Conservation (phyloP, 2,888 invertebrate species). For the Carterocephalus palaemon region DNA sequence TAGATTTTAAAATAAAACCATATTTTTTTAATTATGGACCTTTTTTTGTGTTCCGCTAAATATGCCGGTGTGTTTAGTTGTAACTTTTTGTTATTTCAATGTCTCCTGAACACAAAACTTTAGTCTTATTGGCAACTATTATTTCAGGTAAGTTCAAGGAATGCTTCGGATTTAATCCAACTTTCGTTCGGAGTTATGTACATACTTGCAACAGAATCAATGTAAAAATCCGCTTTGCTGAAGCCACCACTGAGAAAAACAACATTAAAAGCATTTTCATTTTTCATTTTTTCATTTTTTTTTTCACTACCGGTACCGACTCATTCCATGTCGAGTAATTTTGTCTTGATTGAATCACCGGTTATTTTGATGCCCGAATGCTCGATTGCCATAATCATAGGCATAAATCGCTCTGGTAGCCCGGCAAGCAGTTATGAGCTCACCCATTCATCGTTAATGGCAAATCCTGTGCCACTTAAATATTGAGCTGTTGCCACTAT, state of each 20-base stretch:
- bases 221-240: constrained; percentile 30
- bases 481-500: constrained; percentile 32
- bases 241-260: constrained; percentile 25
- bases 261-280: neutral
- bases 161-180: constrained; percentile 24
- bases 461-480: constrained; percentile 32
- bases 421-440: constrained; percentile 31
- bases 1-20: too few relatives aligned
- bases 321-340: constrained; percentile 20
- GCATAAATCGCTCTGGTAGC: constrained; percentile 25
- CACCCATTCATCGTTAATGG: constrained; percentile 35
- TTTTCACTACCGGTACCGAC: too few relatives aligned
- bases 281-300: neutral
- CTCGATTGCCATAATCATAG: constrained; percentile 16
- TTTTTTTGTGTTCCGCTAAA: too few relatives aligned
- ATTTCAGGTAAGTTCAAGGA: constrained; percentile 26
- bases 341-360: constrained; percentile 11
- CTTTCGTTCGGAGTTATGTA: constrained; percentile 26
- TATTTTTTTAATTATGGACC: too few relatives aligned
- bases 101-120: constrained; percentile 11
- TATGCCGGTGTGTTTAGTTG: too few relatives aligned
- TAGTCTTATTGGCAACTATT: constrained; percentile 31
- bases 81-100: neutral
- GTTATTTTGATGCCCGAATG: constrained; percentile 11
- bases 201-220: constrained; percentile 29